Evolutionary conservation across 2,797 vertebrate genomes (phyloP).

Genomic region (Margarornis squamiger): DNA sequence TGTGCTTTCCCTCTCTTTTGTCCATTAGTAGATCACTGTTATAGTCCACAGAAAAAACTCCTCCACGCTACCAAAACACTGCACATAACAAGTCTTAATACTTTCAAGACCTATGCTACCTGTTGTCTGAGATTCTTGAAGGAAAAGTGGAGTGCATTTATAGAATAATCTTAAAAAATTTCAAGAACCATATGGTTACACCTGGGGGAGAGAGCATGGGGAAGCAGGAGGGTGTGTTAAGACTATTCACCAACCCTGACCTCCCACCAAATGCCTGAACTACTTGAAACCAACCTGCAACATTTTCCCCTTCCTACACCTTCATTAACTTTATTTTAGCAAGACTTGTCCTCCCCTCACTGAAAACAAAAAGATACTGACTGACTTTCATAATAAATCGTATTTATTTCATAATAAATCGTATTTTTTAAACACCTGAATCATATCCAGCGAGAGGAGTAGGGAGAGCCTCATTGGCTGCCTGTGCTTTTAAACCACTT

Average conservation of each 20-base stretch:
- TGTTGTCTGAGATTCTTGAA: not conserved
- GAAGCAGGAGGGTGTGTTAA: not conserved
- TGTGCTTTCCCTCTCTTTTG: not conserved
- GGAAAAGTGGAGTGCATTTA: not conserved
- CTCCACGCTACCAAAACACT: not conserved
- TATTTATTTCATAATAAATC: not conserved
- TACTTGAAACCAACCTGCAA: not conserved
- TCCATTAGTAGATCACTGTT: not conserved
- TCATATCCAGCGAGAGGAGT: not conserved
- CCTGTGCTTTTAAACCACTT: not conserved
- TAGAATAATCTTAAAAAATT: fast-evolving
- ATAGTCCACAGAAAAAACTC: not conserved
- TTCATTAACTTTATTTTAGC: not conserved
- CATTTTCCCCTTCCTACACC: not conserved
- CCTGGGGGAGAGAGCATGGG: fast-evolving
- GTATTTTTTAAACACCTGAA: not conserved
- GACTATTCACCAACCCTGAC: not conserved
- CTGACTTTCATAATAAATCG: too few species aligned
- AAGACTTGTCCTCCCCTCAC: not conserved
- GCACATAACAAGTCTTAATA: not conserved
- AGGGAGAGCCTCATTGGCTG: not conserved
- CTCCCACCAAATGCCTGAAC: not conserved
- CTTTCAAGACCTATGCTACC: not conserved
- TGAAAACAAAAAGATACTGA: not conserved
- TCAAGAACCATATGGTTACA: not conserved